These are phyloP conservation scores for Siphlonurus alternatus DNA, from an alignment of 2,888 invertebrate genomes.

Conservation along the genomic window DNA sequence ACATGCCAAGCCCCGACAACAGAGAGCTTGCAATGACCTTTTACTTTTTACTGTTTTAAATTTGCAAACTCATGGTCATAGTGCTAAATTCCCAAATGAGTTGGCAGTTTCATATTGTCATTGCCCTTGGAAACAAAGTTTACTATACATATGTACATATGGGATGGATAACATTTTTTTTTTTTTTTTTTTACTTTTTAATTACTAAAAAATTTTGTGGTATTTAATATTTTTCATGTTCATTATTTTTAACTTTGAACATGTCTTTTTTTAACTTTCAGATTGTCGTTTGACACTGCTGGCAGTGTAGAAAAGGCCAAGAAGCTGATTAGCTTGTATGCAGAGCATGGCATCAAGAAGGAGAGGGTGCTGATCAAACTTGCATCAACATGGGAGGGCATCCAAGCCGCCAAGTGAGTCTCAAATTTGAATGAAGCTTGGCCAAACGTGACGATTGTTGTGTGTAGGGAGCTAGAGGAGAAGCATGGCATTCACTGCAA, in stretches of 20 bases:
- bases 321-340: slow-evolving; percentile 75
- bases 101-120: slow-evolving; percentile 3
- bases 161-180: too few species aligned
- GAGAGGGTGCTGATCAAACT: slow-evolving; percentile 93
- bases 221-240: too few species aligned
- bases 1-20: too few species aligned
- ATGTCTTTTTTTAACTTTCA: slow-evolving; percentile 30
- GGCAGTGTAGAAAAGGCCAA: slow-evolving; percentile 80
- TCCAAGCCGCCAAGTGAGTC: slow-evolving; percentile 83
- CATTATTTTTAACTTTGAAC: slow-evolving; percentile 1
- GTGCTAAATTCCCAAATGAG: background rate
- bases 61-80: background rate
- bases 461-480: slow-evolving; percentile 75
- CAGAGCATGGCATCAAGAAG: slow-evolving; percentile 74
- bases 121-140: too few species aligned
- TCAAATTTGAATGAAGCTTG: too few species aligned
- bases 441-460: background rate
- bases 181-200: slow-evolving; percentile 5
- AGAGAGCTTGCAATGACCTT: too few species aligned
- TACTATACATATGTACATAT: too few species aligned
- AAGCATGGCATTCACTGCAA: slow-evolving; percentile 94
- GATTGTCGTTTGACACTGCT: slow-evolving; percentile 87
- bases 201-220: too few species aligned
- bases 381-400: slow-evolving; percentile 99
- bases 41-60: slow-evolving; percentile 4